Conservation (phyloP, 2,797 vertebrate genomes). For the Perodicticus potto region DNA sequence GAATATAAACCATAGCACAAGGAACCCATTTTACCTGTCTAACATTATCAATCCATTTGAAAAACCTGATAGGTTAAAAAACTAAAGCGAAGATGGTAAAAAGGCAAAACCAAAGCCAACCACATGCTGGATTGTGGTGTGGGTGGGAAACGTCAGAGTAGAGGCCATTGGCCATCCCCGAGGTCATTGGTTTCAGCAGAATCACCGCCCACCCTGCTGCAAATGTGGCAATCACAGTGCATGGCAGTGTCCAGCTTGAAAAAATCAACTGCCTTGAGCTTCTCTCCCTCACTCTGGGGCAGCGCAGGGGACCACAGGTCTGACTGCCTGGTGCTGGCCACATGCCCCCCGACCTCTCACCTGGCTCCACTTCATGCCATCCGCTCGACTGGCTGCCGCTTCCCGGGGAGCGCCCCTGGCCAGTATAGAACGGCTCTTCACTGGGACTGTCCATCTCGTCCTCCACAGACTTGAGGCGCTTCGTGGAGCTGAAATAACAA, state of each 20-base stretch:
- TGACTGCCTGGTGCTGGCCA: rapidly evolving
- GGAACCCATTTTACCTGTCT: background rate
- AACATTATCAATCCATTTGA: background rate
- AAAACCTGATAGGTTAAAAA: background rate
- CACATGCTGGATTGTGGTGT: rapidly evolving
- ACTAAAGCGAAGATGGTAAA: background rate
- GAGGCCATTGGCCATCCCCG: rapidly evolving
- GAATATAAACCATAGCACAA: background rate
- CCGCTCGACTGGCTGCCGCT: conserved; percentile 96
- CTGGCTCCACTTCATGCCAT: conserved; percentile 99
- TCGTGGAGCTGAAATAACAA: conserved; percentile 93
- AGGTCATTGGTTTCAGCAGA: background rate
- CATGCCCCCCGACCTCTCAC: conserved; percentile 86
- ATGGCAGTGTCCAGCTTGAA: rapidly evolving
- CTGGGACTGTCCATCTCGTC: conserved; percentile 99
- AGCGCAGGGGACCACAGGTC: rapidly evolving
- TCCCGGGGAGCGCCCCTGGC: conserved; percentile 96
- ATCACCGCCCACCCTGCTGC: background rate
- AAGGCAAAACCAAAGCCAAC: background rate
- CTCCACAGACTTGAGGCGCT: conserved; percentile 99
- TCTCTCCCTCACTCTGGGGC: rapidly evolving
- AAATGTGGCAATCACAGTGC: background rate
- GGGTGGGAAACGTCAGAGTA: background rate
- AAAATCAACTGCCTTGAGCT: background rate
- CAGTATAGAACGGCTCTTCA: conserved; percentile 97